Conservation (phyloP, 2,113 vertebrate genomes). For the Mystacornis crossleyi region DNA sequence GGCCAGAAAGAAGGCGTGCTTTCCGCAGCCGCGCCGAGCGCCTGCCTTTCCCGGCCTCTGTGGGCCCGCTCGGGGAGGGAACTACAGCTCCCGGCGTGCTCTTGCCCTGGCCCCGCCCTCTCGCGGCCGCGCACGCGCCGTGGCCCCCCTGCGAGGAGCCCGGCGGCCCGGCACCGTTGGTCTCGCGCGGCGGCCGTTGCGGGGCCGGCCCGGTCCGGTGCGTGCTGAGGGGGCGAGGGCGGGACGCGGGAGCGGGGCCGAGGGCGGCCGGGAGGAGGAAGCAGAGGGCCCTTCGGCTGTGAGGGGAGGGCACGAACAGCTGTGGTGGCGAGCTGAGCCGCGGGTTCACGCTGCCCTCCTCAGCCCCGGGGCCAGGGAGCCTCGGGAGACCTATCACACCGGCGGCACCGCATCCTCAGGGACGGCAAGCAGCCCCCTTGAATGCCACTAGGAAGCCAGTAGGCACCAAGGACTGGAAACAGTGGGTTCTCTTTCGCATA, state of each 20-base stretch:
- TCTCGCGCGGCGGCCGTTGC: not conserved
- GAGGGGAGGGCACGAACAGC: not conserved
- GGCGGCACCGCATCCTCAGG: accelerated
- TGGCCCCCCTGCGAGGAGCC: accelerated
- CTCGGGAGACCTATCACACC: too few species aligned
- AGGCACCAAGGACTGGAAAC: not conserved
- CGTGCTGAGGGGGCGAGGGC: not conserved
- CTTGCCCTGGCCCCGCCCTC: accelerated
- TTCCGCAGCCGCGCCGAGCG: not conserved
- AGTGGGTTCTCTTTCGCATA: not conserved
- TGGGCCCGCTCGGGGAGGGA: accelerated
- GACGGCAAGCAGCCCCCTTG: not conserved
- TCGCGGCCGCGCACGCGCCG: not conserved
- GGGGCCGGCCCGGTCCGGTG: not conserved
- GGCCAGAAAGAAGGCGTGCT: accelerated
- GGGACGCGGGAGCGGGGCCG: not conserved
- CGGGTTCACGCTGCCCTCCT: not conserved
- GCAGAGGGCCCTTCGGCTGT: not conserved
- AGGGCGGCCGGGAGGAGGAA: not conserved
- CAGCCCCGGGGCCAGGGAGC: too few species aligned
- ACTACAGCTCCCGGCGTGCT: not conserved
- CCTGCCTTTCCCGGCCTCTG: accelerated
- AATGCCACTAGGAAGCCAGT: not conserved
- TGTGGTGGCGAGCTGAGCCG: not conserved
- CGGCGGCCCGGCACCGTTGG: not conserved